Conservation (phyloP, 2,888 invertebrate species). For the Amphipoea lucens region DNA sequence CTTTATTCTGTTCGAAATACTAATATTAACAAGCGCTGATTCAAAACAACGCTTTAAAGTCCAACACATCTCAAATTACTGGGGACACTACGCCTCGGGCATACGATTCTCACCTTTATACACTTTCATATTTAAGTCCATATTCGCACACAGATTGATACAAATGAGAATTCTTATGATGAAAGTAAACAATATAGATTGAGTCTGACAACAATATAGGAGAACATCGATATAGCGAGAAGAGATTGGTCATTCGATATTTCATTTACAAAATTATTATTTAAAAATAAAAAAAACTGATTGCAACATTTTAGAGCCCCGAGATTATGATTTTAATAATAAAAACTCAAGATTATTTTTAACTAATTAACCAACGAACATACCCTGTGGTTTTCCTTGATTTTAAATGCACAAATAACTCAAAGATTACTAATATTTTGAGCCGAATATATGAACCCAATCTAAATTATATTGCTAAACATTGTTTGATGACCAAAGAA, state of each 20-base stretch:
- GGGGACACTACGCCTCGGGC: constrained; percentile 26
- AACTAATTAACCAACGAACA: constrained; percentile 27
- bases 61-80: constrained; percentile 12
- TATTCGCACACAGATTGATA: constrained; percentile 42
- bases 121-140: constrained; percentile 38
- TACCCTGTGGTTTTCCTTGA: constrained; percentile 56
- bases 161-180: constrained; percentile 47
- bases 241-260: constrained; percentile 53
- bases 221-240: constrained; percentile 29
- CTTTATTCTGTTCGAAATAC: constrained; percentile 23
- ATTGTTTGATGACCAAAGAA: constrained; percentile 7
- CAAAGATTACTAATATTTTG: constrained; percentile 6
- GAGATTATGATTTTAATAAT: constrained; percentile 23
- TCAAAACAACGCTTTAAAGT: constrained; percentile 41
- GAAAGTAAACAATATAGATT: constrained; percentile 8
- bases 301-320: constrained; percentile 19
- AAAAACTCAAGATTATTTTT: constrained; percentile 33
- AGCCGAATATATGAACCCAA: constrained; percentile 9
- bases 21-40: constrained; percentile 38
- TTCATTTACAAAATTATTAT: constrained; percentile 27
- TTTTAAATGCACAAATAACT: constrained; percentile 52
- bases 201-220: constrained; percentile 32
- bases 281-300: constrained; percentile 8
- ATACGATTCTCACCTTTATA: constrained; percentile 42
- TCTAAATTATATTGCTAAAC: not conserved